Evolutionary conservation across 2,888 invertebrate genomes (phyloP), one percentile per base, ranked within the genome.

Genomic region (Ennomos quercinarius): DNA sequence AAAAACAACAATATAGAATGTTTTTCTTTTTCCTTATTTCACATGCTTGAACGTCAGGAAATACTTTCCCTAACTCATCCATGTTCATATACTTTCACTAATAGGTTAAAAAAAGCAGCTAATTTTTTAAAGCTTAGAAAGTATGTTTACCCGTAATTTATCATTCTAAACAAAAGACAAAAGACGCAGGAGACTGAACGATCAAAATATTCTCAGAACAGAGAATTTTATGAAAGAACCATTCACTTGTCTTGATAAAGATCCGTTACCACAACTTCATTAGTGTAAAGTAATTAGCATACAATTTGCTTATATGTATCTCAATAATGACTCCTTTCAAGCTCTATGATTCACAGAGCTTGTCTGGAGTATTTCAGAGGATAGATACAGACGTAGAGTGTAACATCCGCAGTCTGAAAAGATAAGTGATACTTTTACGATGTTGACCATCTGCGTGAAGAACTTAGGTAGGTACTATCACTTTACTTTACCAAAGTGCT

Each of bases 281-380:
- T 81, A 80, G 72, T 71, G 71, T 67, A 67, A 72, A 67, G 61
- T 72, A 77, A 82, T 86, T 86, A 86, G 67, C 77, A 69, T 70
- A 64, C 75, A n/a, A 70, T 71, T 67, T 70, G 68, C 67, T 64
- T 68, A 69, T 71, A 68, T 72, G 73, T 70, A 74, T 70, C 69
- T 68, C 73, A 70, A 78, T 73, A 80, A 79, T 68, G 71, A 69
- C 66, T 71, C 70, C 74, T 81, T 81, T 80, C 67, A 77, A 72
- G 51, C 74, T 65, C 58, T 67, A 64, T 80, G 83, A 83, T 74
- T 82, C 77, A 83, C 71, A 47, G 12, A n/a, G n/a, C 27, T 42
- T 56, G n/a, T 53, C 42, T 50, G 55, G 56, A 49, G 40, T 42
- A 41, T 36, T 54, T 38, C 10, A 12, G 45, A 45, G 17, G 11